Conservation (phyloP, 1,140 invertebrate genomes). For the Aphis gossypii region DNA sequence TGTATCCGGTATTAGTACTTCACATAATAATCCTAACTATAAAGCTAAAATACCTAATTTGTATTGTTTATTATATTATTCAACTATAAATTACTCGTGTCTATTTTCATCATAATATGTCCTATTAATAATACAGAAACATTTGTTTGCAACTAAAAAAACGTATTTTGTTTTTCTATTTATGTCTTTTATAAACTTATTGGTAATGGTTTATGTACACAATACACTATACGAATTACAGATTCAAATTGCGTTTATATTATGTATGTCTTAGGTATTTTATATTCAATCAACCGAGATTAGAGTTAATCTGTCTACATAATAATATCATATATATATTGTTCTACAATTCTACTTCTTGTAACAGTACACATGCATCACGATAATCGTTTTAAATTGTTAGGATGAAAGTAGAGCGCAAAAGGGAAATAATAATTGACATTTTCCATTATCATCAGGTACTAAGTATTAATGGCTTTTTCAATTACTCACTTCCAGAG, state of each 20-base stretch:
- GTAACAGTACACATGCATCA: background rate
- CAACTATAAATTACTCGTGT: background rate
- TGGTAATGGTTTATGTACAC: background rate
- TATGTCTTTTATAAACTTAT: background rate
- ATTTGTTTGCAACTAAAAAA: background rate
- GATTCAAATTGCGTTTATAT: background rate
- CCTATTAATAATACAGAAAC: background rate
- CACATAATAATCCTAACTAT: background rate
- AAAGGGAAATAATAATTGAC: background rate
- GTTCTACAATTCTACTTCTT: background rate
- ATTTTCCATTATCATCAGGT: constrained; percentile 28
- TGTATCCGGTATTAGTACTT: background rate
- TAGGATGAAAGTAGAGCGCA: background rate
- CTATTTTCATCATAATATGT: background rate
- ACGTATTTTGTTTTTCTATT: background rate
- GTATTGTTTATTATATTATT: background rate
- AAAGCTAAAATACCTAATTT: background rate
- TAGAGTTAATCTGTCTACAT: background rate
- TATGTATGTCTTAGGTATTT: background rate
- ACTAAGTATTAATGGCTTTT: constrained; percentile 16
- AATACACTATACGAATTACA: background rate
- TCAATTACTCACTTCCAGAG: background rate
- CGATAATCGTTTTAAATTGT: background rate
- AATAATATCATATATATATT: background rate
- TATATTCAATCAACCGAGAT: background rate